Base-by-base conservation (phyloP, 1,140 invertebrate species). In the Orius laevigatus region DNA sequence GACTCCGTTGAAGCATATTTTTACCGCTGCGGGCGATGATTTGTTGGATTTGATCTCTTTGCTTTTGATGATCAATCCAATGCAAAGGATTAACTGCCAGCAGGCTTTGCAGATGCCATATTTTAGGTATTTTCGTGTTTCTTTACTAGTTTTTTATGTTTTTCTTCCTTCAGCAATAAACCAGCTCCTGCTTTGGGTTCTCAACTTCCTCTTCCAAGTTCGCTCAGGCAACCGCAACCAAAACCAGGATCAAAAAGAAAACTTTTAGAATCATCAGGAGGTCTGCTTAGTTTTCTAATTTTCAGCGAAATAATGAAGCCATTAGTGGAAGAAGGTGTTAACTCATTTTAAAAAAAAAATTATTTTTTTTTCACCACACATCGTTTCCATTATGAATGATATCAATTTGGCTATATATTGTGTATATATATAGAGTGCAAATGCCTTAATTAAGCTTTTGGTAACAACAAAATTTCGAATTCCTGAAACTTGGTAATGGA, bases 21-120 rank as follows among this genome's bases (percentile, higher is more conserved):
- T 99, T 60, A 93, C 87, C 33, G 95, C 95, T 5, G 93, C 92
- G 11, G 73, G 77, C 9, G 84, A 95, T 67, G 94, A 98, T 70
- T 68, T 97, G n/a, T 62, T 99, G 5, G 75, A 83, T 54, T 64
- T 99, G 32, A 67, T 98, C 44, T 74, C 77, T 40, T 76, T 72
- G 36, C 68, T 96, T 45, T 70, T 98, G 1, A 69, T 75, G 11
- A 71, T 97, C 53, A 85, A 93, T 71, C 95, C 95, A 4, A 63
- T 82, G 1, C 77, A 79, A 43, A 72, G 95, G 53, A 84, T 81
- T 58, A 80, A 77, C 18, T 90, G 88, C 57, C 78, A 79, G 19
- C 74, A 84, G 57, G 82, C 81, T 1, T 63, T 92, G 9, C 74
- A 83, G 58, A 83, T 88, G 81, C 67, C 79, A 5, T 91, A 84